Conservation (phyloP, 2,888 invertebrate genomes). For the Pseudococcus longispinus region DNA sequence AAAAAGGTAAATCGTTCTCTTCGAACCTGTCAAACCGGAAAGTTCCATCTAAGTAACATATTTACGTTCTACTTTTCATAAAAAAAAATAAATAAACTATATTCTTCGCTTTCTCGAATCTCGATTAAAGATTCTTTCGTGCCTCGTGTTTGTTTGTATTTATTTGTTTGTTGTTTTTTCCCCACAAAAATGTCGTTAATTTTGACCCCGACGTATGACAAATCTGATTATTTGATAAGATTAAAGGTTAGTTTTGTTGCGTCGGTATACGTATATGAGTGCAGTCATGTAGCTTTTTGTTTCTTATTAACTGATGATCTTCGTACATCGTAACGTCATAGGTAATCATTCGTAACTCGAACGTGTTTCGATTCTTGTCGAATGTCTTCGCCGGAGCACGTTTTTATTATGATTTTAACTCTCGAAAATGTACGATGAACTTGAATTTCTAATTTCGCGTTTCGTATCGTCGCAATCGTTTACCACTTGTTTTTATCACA, state of each 20-base stretch:
- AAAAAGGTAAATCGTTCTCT: constrained; percentile 15
- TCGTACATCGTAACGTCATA: background rate
- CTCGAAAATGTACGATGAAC: constrained; percentile 23
- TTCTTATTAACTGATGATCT: background rate
- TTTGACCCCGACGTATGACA: background rate
- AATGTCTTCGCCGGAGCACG: background rate
- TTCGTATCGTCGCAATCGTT: background rate
- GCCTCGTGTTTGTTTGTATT: background rate
- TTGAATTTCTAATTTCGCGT: background rate
- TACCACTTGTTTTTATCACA: background rate
- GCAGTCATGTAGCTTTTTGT: background rate
- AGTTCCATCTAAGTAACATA: constrained; percentile 20
- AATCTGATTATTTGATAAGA: background rate
- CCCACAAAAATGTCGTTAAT: background rate
- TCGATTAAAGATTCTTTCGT: background rate
- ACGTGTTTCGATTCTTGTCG: background rate
- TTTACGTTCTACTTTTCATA: constrained; percentile 12
- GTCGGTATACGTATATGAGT: background rate
- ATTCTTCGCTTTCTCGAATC: constrained; percentile 5
- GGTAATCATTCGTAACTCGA: background rate
- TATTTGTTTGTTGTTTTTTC: background rate
- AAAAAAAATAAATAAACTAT: background rate
- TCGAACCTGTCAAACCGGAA: constrained; percentile 28
- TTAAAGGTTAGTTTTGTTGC: background rate
- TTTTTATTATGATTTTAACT: background rate